phyloP scores from a whole-genome alignment of 2,797 vertebrate genomes.

The Sebastes nivosus region DNA sequence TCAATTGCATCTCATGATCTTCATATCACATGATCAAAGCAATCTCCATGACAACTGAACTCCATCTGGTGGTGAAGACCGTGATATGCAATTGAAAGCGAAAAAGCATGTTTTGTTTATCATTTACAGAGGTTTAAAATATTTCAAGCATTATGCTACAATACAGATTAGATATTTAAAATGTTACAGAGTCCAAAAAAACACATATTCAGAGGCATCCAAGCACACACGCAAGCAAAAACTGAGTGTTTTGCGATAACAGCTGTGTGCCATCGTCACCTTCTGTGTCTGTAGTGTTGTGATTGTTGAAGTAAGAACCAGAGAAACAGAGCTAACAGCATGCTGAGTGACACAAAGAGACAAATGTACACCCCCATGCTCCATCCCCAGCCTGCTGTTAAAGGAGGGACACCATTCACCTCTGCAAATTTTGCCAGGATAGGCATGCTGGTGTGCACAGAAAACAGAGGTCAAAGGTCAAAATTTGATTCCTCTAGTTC shows the following conservation, averaged over 20 bases:
- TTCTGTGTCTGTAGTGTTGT: slow-evolving; percentile 8
- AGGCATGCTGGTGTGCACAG: neutral
- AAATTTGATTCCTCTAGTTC: neutral
- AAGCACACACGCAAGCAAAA: neutral
- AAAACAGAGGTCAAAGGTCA: neutral
- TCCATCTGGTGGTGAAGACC: neutral
- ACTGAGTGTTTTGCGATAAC: neutral
- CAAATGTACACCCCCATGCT: slow-evolving; percentile 26
- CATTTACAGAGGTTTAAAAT: neutral
- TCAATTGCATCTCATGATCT: neutral
- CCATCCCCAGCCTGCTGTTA: slow-evolving; percentile 36
- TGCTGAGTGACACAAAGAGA: slow-evolving; percentile 17
- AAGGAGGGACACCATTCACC: slow-evolving; percentile 16
- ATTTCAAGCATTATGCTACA: no score
- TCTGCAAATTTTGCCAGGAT: neutral
- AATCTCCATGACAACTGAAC: neutral
- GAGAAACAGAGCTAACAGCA: slow-evolving; percentile 30
- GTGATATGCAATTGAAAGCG: neutral
- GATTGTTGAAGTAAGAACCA: slow-evolving; percentile 29
- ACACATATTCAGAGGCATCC: neutral
- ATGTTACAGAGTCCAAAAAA: neutral
- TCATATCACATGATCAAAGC: neutral
- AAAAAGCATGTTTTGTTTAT: neutral
- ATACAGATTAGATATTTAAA: neutral
- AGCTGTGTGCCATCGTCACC: neutral